These are phyloP conservation scores for Tetrao urogallus DNA, from an alignment of 2,113 vertebrate genomes.

Conservation along the genomic window DNA sequence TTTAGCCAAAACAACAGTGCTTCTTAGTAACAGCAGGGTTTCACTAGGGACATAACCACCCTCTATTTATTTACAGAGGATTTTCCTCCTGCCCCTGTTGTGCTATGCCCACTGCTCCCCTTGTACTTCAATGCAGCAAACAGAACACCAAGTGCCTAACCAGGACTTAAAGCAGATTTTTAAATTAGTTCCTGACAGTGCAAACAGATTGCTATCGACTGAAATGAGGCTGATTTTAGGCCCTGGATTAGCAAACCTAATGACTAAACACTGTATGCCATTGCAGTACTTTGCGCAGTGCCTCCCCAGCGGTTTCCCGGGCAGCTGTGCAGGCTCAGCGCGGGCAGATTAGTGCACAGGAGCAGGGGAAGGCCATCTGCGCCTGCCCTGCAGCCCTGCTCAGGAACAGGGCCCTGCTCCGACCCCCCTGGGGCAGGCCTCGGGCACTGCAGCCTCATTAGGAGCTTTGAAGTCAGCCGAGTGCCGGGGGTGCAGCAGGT, in stretches of 20 bases:
- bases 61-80: constrained; percentile 56
- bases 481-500: neutral
- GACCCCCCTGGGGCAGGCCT: neutral
- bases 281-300: constrained; percentile 4
- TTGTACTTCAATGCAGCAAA: constrained; percentile 10
- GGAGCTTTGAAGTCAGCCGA: neutral
- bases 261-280: constrained; percentile 57
- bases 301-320: constrained; percentile 58
- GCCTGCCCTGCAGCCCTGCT: neutral
- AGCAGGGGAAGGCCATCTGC: constrained; percentile 66
- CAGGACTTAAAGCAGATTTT: constrained; percentile 74
- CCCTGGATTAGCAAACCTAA: constrained; percentile 69
- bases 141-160: constrained; percentile 63
- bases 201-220: constrained; percentile 77
- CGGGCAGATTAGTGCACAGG: constrained; percentile 25
- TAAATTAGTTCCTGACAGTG: constrained; percentile 77
- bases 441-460: neutral
- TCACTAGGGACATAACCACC: constrained; percentile 52
- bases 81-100: constrained; percentile 36
- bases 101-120: constrained; percentile 16
- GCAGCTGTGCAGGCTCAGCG: constrained; percentile 67
- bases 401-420: neutral
- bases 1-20: constrained; percentile 45
- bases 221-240: constrained; percentile 70
- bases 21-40: constrained; percentile 28